Percentiles rank a stretch among this genome's conserved stretches.
These are phyloP conservation scores for Cynodonichthys magdalenae DNA, from an alignment of 2,797 vertebrate genomes.

Conservation along the genomic window DNA sequence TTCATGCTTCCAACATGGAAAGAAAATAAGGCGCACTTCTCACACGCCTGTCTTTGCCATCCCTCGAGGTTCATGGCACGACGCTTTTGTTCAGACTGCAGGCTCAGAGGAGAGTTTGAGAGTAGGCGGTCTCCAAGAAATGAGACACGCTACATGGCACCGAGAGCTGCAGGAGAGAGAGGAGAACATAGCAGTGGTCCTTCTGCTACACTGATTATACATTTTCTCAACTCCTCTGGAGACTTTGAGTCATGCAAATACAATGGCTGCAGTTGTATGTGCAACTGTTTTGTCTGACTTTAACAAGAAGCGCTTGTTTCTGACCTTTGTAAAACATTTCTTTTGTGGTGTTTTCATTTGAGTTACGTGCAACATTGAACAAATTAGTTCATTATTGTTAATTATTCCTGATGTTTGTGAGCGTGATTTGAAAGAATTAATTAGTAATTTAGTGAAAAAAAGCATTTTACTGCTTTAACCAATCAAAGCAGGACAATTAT, in stretches of 20 bases:
- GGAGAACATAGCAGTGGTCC: conserved; percentile 30
- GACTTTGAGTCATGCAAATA: not conserved
- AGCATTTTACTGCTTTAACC: too few species aligned
- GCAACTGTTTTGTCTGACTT: not conserved
- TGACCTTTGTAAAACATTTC: too few species aligned
- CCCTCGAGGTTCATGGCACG: conserved; percentile 60
- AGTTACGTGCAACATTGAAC: too few species aligned
- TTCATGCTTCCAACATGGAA: conserved; percentile 47
- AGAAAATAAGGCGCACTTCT: conserved; percentile 58
- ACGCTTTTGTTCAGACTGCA: conserved; percentile 53
- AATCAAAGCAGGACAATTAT: too few species aligned
- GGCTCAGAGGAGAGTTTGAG: conserved; percentile 51
- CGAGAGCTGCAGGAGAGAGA: conserved; percentile 34
- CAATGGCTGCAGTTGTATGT: not conserved
- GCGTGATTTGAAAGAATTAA: too few species aligned
- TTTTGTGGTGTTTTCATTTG: too few species aligned
- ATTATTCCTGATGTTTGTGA: too few species aligned
- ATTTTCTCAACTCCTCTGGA: conserved; percentile 22
- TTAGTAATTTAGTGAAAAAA: too few species aligned
- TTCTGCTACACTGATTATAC: conserved; percentile 11
- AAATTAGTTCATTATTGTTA: too few species aligned
- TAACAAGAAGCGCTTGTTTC: too few species aligned
- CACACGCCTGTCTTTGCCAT: conserved; percentile 55
- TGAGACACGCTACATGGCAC: conserved; percentile 30
- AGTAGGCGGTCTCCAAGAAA: conserved; percentile 57